Conservation (phyloP, 2,888 invertebrate species). For the Psylliodes chrysocephalus region DNA sequence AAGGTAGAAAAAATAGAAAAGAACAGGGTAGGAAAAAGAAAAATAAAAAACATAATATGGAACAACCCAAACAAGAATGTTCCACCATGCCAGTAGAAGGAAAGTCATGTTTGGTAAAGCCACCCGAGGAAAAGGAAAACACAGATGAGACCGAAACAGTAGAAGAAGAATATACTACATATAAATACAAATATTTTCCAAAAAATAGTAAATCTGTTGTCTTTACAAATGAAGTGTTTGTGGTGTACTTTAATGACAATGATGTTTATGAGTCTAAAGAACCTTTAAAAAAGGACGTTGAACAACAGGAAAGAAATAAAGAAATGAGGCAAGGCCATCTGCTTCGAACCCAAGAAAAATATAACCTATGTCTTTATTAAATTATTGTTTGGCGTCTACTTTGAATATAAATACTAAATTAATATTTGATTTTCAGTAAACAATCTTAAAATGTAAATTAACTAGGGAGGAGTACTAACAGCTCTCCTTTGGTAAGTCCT, state of each 20-base stretch:
- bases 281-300: slow-evolving; percentile 72
- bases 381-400: slow-evolving; percentile 9
- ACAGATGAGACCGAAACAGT: slow-evolving; percentile 31
- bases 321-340: slow-evolving; percentile 69
- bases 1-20: slow-evolving; percentile 54
- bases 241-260: slow-evolving; percentile 73
- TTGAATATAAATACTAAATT: neutral
- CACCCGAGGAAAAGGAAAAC: slow-evolving; percentile 28
- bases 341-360: slow-evolving; percentile 49
- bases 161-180: slow-evolving; percentile 43
- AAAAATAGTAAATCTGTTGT: slow-evolving; percentile 64
- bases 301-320: slow-evolving; percentile 73
- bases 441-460: no score
- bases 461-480: no score
- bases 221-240: slow-evolving; percentile 68
- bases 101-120: slow-evolving; percentile 36
- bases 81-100: slow-evolving; percentile 39
- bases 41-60: slow-evolving; percentile 29
- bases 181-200: slow-evolving; percentile 56
- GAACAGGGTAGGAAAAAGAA: slow-evolving; percentile 53
- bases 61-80: slow-evolving; percentile 41
- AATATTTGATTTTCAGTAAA: no score
- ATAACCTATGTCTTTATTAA: slow-evolving; percentile 52
- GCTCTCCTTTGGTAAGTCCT: no score
- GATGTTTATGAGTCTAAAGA: slow-evolving; percentile 66